Base-by-base conservation (phyloP, 2,888 invertebrate species). In the Scaptomyza reducta region DNA sequence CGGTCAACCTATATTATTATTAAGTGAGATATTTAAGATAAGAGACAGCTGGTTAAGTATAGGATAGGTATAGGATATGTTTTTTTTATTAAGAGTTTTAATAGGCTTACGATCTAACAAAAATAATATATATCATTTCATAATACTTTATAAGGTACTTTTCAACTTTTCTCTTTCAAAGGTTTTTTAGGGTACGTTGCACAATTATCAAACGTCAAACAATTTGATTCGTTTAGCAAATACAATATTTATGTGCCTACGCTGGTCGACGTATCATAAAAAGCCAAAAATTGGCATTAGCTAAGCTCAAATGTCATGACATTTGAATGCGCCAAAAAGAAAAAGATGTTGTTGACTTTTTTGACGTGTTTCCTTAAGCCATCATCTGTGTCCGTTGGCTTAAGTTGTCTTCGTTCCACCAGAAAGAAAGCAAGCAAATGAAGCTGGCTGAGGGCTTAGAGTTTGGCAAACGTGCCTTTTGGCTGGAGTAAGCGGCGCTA, bases 271-370 rank as follows among this genome's bases (percentile, higher is more conserved):
- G 46, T 51, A 41, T 68, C 70, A 81, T 68, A 74, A 79, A 79
- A 77, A 83, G 77, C 70, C 80, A 83, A 77, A 77, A 66, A 66
- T 74, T 86, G 81, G 49, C 81, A 81, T 81, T 86, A 81, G 66
- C 61, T 54, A 42, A 42, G 46, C 44, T 56, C 60, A 85, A 81
- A 81, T 81, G 81, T 86, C 86, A 81, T 83, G 81, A 80, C 81
- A 81, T 81, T 81, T 81, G 62, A 60, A 49, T 53, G 53, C n/a
- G 41, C 47, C 54, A 50, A 29, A 29, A 61, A 44, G 45, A 31
- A 31, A 10, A 61, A 47, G 46, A 58, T 59, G 66, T 44, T 59
- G 46, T 56, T 69, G 63, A 31, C 42, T 45, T 2, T 2, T 49
- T 63, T 47, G 42, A 25, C n/a, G 31, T 14, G 44, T 40, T 45